Conservation (phyloP, 2,113 vertebrate species). For the Hippocampus abdominalis region DNA sequence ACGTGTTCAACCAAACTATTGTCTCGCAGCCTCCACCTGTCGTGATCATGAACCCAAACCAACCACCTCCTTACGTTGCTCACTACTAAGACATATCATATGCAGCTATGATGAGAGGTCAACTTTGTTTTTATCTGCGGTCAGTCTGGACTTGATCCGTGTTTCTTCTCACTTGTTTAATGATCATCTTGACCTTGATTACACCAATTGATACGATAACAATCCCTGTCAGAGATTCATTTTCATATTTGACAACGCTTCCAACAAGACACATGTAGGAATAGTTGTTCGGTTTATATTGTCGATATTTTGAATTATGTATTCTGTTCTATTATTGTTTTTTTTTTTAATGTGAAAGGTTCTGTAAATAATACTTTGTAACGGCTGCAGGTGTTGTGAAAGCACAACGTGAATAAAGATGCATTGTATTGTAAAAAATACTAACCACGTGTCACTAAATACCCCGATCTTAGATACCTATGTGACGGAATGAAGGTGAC, state of each 20-base stretch:
- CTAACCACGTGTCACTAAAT: too few relatives aligned
- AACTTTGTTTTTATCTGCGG: neutral
- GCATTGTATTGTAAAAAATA: too few relatives aligned
- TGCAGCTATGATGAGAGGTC: neutral
- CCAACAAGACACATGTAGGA: neutral
- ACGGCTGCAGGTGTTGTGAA: too few relatives aligned
- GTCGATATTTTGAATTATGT: too few relatives aligned
- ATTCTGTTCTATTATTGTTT: too few relatives aligned
- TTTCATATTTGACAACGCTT: neutral
- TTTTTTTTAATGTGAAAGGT: too few relatives aligned
- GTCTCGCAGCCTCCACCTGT: conserved; percentile 32
- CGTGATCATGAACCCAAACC: neutral
- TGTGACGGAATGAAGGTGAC: too few relatives aligned
- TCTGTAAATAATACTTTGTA: too few relatives aligned
- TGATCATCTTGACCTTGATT: neutral
- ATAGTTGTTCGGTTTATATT: too few relatives aligned
- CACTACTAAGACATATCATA: neutral
- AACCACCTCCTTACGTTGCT: rapidly evolving
- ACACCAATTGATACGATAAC: neutral
- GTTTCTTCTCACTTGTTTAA: neutral
- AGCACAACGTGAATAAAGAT: too few relatives aligned
- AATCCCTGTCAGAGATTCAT: neutral
- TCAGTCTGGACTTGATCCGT: neutral
- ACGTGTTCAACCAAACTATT: neutral
- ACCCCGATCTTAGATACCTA: too few relatives aligned